Evolutionary conservation across 2,113 vertebrate genomes (phyloP).

Genomic region (Acanthisitta chloris): DNA sequence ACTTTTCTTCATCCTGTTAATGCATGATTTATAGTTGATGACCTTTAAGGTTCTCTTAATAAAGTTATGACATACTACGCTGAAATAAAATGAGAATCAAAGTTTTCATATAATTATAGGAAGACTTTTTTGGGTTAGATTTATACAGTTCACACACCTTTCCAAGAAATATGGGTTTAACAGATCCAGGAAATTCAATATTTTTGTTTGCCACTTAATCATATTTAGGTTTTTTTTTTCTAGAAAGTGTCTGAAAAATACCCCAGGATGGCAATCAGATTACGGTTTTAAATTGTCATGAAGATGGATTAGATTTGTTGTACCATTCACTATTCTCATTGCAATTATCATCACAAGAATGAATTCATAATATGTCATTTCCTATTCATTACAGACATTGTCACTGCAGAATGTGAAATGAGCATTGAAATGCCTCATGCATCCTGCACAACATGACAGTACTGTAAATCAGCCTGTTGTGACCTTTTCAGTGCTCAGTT

Average conservation of each 20-base stretch:
- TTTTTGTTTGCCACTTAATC: not conserved
- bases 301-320: constrained; percentile 65
- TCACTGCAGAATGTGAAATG: constrained; percentile 20
- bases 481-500: constrained; percentile 12
- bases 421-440: constrained; percentile 3
- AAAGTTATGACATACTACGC: not conserved
- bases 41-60: not conserved
- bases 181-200: not conserved
- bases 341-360: constrained; percentile 63
- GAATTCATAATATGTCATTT: constrained; percentile 61
- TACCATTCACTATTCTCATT: constrained; percentile 58
- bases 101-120: not conserved
- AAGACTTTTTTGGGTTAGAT: not conserved
- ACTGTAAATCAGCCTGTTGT: constrained; percentile 6
- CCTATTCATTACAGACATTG: constrained; percentile 59
- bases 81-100: not conserved
- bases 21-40: not conserved
- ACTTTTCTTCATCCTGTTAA: not conserved
- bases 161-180: not conserved
- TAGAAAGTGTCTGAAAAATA: constrained; percentile 22
- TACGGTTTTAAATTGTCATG: constrained; percentile 25
- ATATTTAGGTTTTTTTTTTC: not conserved
- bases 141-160: not conserved
- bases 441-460: not conserved
- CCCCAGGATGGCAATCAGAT: not conserved